These are phyloP conservation scores for Villa cingulata DNA, from an alignment of 2,888 invertebrate species.

Conservation along the genomic window DNA sequence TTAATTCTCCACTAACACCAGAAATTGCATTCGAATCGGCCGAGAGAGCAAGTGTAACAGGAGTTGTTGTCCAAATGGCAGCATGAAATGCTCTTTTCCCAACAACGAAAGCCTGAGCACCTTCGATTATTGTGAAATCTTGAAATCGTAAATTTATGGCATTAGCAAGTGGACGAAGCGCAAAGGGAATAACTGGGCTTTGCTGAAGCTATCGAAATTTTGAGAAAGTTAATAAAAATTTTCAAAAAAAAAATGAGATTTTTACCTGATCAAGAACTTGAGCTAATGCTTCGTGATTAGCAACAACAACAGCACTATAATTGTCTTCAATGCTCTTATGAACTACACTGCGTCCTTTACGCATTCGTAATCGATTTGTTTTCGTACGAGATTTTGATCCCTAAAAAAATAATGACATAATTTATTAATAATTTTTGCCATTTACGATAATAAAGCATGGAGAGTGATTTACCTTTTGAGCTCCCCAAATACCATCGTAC, in stretches of 20 bases:
- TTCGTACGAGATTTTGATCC: conserved; percentile 29
- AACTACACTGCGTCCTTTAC: conserved; percentile 69
- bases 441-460: conserved; percentile 1
- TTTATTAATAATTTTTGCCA: no score
- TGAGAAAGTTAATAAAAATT: neutral
- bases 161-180: conserved; percentile 56
- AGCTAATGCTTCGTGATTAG: conserved; percentile 79
- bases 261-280: conserved; percentile 76
- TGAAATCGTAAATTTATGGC: conserved; percentile 58
- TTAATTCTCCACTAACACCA: conserved; percentile 34
- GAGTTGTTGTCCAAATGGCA: conserved; percentile 56
- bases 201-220: conserved; percentile 47
- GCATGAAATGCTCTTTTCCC: conserved; percentile 63
- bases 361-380: conserved; percentile 52
- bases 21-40: conserved; percentile 46
- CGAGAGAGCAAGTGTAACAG: conserved; percentile 52
- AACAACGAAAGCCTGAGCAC: conserved; percentile 42
- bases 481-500: conserved; percentile 35
- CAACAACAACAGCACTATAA: conserved; percentile 78
- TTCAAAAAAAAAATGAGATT: neutral
- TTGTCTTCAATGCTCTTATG: conserved; percentile 79
- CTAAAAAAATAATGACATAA: conserved; percentile 14
- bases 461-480: conserved; percentile 28
- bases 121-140: conserved; percentile 52
- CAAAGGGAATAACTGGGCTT: conserved; percentile 50